Conservation (phyloP, 2,113 vertebrate genomes). For the Lipotes vexillifer region DNA sequence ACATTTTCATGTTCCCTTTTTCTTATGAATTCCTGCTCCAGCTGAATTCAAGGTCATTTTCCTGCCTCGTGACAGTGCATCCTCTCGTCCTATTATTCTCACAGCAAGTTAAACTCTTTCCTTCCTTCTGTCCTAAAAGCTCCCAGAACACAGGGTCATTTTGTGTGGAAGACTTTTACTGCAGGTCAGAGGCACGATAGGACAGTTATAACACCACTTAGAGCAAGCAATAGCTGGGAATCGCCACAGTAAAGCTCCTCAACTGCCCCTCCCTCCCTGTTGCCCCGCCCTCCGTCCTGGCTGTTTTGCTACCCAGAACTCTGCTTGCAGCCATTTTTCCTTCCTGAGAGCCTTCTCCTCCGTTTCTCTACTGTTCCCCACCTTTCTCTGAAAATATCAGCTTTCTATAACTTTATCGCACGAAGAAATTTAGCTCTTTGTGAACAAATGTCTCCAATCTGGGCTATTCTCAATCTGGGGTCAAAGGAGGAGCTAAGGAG, state of each 20-base stretch:
- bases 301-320: too few relatives aligned
- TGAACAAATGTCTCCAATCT: neutral
- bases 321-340: neutral
- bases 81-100: neutral
- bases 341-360: neutral
- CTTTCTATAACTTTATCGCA: neutral
- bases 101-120: neutral
- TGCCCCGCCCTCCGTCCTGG: neutral
- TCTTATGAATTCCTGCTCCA: neutral
- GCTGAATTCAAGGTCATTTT: neutral
- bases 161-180: neutral
- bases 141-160: neutral
- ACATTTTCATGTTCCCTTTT: neutral
- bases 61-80: neutral
- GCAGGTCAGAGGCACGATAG: neutral
- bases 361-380: neutral
- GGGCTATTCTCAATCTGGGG: neutral
- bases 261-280: neutral
- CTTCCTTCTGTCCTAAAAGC: neutral
- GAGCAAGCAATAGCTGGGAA: neutral
- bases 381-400: neutral
- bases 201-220: fast-evolving
- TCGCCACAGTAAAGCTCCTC: neutral
- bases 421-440: neutral
- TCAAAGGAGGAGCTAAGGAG: neutral